phyloP scores from a whole-genome alignment of 2,797 vertebrate species.

The Simalia tracyae region DNA sequence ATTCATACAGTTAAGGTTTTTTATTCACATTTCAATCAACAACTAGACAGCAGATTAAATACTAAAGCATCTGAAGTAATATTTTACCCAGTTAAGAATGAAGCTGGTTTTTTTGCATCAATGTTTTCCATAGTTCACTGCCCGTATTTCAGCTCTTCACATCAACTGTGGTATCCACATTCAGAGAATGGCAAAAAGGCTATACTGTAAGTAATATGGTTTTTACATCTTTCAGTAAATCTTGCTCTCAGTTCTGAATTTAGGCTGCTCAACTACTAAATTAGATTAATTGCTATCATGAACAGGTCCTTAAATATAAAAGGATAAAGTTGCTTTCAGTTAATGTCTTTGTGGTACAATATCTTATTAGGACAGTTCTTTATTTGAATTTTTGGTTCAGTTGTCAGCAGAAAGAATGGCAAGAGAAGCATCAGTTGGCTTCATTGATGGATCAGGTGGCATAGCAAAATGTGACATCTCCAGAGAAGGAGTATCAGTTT shows the following conservation, averaged over 20 bases:
- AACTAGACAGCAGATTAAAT: not conserved
- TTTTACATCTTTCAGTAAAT: not conserved
- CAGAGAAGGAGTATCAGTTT: fast-evolving
- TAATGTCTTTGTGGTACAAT: not conserved
- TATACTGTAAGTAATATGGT: not conserved
- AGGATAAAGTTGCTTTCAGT: not conserved
- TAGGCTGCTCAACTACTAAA: not conserved
- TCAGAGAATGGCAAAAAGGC: not conserved
- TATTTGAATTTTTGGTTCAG: not conserved
- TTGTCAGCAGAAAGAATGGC: not conserved
- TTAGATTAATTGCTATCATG: not conserved
- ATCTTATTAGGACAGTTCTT: not conserved
- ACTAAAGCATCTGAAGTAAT: not conserved
- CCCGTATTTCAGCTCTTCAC: not conserved
- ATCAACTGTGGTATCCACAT: not conserved
- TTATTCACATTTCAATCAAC: constrained; percentile 9
- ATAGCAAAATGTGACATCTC: constrained; percentile 16
- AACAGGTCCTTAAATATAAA: not conserved
- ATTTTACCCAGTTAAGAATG: not conserved
- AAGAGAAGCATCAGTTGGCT: not conserved
- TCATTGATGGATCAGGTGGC: not conserved
- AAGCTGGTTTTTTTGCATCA: not conserved
- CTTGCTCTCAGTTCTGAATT: not conserved
- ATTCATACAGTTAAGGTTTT: not conserved
- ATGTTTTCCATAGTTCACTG: not conserved